phyloP scores from a whole-genome alignment of 2,797 vertebrate species.

The Lateolabrax maculatus region DNA sequence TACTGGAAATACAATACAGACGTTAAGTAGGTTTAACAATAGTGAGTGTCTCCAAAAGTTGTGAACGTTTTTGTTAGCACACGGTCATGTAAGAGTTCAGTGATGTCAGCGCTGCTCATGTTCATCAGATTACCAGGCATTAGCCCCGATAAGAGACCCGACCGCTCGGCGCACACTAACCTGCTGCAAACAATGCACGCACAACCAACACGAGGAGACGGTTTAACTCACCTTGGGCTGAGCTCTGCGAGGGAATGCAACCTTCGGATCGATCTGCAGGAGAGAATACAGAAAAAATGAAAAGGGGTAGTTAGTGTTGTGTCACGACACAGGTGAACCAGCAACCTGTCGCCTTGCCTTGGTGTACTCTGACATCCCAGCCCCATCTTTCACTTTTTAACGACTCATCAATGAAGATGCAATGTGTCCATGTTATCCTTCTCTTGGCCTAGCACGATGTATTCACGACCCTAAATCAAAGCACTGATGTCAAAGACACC shows the following conservation, averaged over 20 bases:
- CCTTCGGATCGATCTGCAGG: slow-evolving; percentile 97
- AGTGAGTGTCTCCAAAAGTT: slow-evolving; percentile 38
- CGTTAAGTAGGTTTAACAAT: slow-evolving; percentile 18
- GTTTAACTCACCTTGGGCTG: slow-evolving; percentile 95
- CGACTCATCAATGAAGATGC: slow-evolving; percentile 16
- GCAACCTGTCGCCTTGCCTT: slow-evolving; percentile 21
- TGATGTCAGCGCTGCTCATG: slow-evolving; percentile 58
- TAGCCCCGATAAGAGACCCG: slow-evolving; percentile 59
- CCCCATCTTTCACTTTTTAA: slow-evolving; percentile 21
- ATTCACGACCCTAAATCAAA: slow-evolving; percentile 7
- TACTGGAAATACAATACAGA: slow-evolving; percentile 32
- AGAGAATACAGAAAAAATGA: slow-evolving; percentile 70
- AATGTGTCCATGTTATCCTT: slow-evolving; percentile 14
- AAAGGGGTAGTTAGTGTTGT: slow-evolving; percentile 61
- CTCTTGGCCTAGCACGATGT: not conserved
- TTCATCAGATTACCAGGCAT: slow-evolving; percentile 71
- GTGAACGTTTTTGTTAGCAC: slow-evolving; percentile 51
- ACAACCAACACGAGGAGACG: slow-evolving; percentile 13
- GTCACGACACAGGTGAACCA: slow-evolving; percentile 7
- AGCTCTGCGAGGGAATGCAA: slow-evolving; percentile 97
- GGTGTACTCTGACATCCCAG: slow-evolving; percentile 29
- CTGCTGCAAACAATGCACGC: slow-evolving; percentile 34
- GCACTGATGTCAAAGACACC: slow-evolving; percentile 15
- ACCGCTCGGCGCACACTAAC: slow-evolving; percentile 36
- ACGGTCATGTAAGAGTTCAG: slow-evolving; percentile 44